phyloP scores from a whole-genome alignment of 2,797 vertebrate genomes.

The Otus scops region DNA sequence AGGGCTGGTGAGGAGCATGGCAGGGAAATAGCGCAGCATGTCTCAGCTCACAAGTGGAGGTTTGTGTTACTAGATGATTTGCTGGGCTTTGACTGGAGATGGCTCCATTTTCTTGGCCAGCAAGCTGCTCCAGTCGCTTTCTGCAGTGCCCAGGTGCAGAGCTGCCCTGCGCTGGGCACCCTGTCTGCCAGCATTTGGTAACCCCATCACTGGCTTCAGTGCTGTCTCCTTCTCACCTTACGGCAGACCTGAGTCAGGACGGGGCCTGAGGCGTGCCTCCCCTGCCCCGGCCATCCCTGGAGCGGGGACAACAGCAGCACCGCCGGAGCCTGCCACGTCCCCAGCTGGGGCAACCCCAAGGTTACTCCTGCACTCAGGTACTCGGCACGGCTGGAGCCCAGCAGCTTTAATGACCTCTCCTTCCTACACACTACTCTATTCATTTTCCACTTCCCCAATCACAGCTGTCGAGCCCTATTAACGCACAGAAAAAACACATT shows the following conservation, averaged over 20 bases:
- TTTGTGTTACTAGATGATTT: background rate
- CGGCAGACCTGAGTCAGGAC: background rate
- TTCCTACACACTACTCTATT: constrained; percentile 8
- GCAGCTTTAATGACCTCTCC: background rate
- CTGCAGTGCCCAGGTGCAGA: background rate
- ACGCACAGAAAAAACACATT: background rate
- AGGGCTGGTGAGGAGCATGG: background rate
- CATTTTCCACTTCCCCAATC: constrained; percentile 38
- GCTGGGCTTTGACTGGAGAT: background rate
- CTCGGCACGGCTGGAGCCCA: accelerated
- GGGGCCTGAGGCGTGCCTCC: accelerated
- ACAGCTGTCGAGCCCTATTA: constrained; percentile 42
- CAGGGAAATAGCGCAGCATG: background rate
- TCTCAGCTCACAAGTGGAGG: background rate
- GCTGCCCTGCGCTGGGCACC: background rate
- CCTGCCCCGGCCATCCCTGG: background rate
- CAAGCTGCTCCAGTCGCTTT: background rate
- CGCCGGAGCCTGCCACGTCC: background rate
- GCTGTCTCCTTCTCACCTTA: background rate
- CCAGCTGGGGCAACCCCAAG: background rate
- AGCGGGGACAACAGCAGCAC: background rate
- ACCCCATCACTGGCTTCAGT: background rate
- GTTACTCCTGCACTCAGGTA: background rate
- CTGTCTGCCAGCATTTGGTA: no score
- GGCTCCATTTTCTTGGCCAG: background rate